phyloP scores from a whole-genome alignment of 2,797 vertebrate species.

The Enteromius mattozi region DNA sequence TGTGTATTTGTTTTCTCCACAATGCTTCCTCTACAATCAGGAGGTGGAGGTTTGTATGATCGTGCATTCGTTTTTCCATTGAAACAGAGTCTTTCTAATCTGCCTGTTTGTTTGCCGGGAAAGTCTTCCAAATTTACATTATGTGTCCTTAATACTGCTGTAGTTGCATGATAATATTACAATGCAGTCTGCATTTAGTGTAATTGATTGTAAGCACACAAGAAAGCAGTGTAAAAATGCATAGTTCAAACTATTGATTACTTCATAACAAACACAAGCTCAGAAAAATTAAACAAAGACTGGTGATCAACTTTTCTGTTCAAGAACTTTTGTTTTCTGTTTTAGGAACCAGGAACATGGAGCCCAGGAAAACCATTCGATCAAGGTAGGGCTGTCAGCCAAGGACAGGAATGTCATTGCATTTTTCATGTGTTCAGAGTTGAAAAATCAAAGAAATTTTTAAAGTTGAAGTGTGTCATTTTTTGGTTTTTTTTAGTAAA shows the following conservation, averaged over 20 bases:
- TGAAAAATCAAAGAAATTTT: conserved; percentile 3
- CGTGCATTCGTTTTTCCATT: conserved; percentile 49
- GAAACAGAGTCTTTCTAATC: conserved; percentile 19
- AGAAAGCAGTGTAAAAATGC: not conserved
- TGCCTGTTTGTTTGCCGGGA: conserved; percentile 14
- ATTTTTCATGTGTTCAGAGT: not conserved
- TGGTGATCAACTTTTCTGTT: conserved; percentile 52
- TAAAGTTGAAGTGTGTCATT: not conserved
- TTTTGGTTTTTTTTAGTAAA: not conserved
- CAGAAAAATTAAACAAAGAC: conserved; percentile 18
- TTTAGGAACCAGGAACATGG: conserved; percentile 91
- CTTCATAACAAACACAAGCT: not conserved
- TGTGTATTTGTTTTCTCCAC: conserved; percentile 72
- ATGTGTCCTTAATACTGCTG: not conserved
- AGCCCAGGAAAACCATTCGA: conserved; percentile 90
- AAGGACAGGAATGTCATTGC: not conserved
- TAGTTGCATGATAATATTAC: conserved; percentile 4
- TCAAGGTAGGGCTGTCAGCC: conserved; percentile 84
- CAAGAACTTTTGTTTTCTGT: conserved; percentile 72
- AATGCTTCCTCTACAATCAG: conserved; percentile 85
- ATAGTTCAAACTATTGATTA: not conserved
- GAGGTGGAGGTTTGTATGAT: conserved; percentile 97
- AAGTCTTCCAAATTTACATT: not conserved
- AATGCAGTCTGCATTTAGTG: not conserved
- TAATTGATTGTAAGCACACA: not conserved